A percentile compares a stretch with the other conserved stretches of the same genome.
These are phyloP conservation scores for Trididemnum miniatum DNA, from an alignment of 23 tunicate species.

Conservation along the genomic window DNA sequence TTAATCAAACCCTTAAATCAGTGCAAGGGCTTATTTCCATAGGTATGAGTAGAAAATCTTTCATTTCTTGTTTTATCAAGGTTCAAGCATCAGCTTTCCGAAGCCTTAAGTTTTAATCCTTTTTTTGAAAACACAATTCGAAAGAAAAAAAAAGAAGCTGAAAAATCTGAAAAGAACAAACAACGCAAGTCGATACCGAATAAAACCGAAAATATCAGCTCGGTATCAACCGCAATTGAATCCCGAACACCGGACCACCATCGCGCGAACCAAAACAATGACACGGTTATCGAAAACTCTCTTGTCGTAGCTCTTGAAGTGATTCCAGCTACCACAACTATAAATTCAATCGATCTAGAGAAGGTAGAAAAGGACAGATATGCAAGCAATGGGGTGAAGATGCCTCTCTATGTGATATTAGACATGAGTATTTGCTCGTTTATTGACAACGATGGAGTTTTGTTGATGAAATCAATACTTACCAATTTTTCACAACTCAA, in stretches of 20 bases:
- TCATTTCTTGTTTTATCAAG: slow-evolving; percentile 25
- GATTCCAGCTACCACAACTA: neutral
- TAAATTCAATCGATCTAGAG: neutral
- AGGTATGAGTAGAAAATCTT: too few species aligned
- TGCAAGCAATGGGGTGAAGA: neutral
- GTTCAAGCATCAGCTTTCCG: slow-evolving; percentile 41
- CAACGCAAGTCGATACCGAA: neutral
- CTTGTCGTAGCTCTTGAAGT: neutral
- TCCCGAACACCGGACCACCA: neutral
- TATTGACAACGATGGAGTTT: slow-evolving; percentile 83
- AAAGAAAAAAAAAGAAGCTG: slow-evolving; percentile 29
- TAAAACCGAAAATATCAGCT: neutral
- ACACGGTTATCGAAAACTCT: too few species aligned
- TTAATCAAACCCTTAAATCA: too few species aligned
- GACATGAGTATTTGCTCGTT: slow-evolving; percentile 79
- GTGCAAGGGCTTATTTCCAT: too few species aligned
- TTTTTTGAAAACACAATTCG: slow-evolving; percentile 5
- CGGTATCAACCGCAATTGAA: neutral
- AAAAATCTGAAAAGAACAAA: neutral
- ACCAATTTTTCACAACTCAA: slow-evolving; percentile 22
- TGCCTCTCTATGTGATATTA: slow-evolving; percentile 40
- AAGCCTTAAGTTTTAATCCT: slow-evolving; percentile 62
- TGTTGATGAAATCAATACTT: slow-evolving; percentile 32
- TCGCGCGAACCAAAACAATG: neutral
- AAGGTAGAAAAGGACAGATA: neutral